Percentiles rank a stretch among this genome's conserved stretches.
Conservation (phyloP, 2,797 vertebrate genomes). For the Coranthus polyacanthus region DNA sequence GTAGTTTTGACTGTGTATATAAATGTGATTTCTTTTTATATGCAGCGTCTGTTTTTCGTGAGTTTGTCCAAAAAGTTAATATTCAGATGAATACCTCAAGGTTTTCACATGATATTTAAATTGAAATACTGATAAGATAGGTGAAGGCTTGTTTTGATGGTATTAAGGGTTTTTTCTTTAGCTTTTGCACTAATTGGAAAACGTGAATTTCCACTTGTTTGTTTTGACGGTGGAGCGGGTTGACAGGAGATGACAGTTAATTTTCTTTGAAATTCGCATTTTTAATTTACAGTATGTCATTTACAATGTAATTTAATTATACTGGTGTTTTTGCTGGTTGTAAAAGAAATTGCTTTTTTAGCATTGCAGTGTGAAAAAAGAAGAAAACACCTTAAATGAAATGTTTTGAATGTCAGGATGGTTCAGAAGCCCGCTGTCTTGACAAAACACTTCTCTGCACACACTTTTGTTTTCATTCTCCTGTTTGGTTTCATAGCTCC, state of each 20-base stretch:
- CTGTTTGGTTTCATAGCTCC: constrained; percentile 16
- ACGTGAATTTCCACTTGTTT: constrained; percentile 23
- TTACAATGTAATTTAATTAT: not conserved
- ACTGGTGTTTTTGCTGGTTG: not conserved
- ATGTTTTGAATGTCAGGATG: no score
- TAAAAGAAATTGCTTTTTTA: constrained; percentile 21
- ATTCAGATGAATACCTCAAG: not conserved
- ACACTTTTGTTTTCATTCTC: constrained; percentile 7
- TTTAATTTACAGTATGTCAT: constrained; percentile 9
- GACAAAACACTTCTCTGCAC: constrained; percentile 13
- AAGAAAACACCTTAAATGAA: constrained; percentile 10
- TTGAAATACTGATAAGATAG: constrained; percentile 1
- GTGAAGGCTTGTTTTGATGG: constrained; percentile 4
- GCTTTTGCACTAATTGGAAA: constrained; percentile 21
- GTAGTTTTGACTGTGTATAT: no score
- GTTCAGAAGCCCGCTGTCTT: not conserved
- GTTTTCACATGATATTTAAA: not conserved
- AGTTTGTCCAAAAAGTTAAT: no score
- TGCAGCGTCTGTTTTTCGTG: no score
- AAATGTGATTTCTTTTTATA: no score
- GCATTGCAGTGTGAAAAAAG: not conserved
- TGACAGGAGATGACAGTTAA: constrained; percentile 7
- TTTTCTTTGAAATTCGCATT: constrained; percentile 14
- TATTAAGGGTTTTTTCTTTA: no score
- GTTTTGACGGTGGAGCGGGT: no score